Evolutionary conservation across 2,888 invertebrate genomes (phyloP).

Genomic region (Serrognathus titanus): DNA sequence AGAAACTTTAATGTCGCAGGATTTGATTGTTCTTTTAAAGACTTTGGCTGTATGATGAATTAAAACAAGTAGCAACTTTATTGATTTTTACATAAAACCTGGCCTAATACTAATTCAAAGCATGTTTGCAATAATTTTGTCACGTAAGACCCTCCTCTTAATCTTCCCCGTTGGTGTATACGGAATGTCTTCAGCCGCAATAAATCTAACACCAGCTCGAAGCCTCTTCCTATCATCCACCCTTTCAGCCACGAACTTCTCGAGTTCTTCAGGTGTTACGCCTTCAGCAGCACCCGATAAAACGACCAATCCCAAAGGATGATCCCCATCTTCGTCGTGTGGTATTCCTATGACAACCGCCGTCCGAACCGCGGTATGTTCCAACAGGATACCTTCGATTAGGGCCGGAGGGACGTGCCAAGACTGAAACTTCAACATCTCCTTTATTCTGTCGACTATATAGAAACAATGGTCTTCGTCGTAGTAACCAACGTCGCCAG

Average conservation of each 20-base stretch:
- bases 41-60: too few relatives aligned
- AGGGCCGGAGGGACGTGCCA: constrained; percentile 49
- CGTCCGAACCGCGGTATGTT: constrained; percentile 53
- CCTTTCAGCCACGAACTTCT: constrained; percentile 21
- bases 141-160: constrained; percentile 11
- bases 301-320: constrained; percentile 68
- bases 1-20: too few relatives aligned
- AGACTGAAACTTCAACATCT: constrained; percentile 52
- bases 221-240: constrained; percentile 25
- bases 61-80: too few relatives aligned
- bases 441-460: constrained; percentile 53
- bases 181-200: constrained; percentile 20
- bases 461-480: constrained; percentile 52
- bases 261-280: constrained; percentile 50
- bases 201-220: constrained; percentile 24
- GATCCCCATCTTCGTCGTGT: constrained; percentile 66
- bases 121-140: not conserved
- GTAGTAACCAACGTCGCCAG: constrained; percentile 54
- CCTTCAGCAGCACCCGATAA: constrained; percentile 47
- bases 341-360: constrained; percentile 78
- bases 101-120: not conserved
- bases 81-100: too few relatives aligned
- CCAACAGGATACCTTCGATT: constrained; percentile 35
- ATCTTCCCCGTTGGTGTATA: constrained; percentile 22
- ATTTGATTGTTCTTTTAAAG: too few relatives aligned